phyloP scores from a whole-genome alignment of 2,113 vertebrate species.

The Lonchura striata region DNA sequence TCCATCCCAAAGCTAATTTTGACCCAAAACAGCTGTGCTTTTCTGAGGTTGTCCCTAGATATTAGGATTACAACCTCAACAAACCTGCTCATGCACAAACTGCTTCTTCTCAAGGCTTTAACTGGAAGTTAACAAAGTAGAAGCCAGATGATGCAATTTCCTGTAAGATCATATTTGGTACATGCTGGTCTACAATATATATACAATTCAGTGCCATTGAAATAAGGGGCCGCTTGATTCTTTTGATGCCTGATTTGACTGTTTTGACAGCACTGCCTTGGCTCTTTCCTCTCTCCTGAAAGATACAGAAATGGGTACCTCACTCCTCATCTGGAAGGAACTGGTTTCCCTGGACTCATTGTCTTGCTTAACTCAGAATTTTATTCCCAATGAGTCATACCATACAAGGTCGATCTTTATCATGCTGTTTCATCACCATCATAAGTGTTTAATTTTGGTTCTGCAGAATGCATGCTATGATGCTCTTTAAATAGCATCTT shows the following conservation, averaged over 20 bases:
- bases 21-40: not conserved
- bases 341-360: not conserved
- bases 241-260: not conserved
- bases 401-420: not conserved
- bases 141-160: not conserved
- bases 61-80: not conserved
- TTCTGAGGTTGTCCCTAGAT: not conserved
- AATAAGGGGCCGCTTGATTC: not conserved
- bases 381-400: not conserved
- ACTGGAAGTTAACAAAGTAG: not conserved
- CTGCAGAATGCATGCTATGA: not conserved
- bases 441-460: slow-evolving; percentile 1
- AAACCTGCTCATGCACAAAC: not conserved
- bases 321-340: not conserved
- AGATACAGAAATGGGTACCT: not conserved
- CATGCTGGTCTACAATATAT: accelerated
- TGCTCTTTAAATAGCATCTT: not conserved
- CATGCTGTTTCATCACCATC: not conserved
- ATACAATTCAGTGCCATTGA: not conserved
- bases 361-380: not conserved
- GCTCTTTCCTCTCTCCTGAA: not conserved
- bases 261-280: not conserved
- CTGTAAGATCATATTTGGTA: not conserved
- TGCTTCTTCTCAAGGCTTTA: not conserved
- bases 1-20: not conserved